Evolutionary conservation across 1,140 invertebrate genomes (phyloP), one percentile per base, ranked within the genome.

Genomic region (Eriocheir sinensis): DNA sequence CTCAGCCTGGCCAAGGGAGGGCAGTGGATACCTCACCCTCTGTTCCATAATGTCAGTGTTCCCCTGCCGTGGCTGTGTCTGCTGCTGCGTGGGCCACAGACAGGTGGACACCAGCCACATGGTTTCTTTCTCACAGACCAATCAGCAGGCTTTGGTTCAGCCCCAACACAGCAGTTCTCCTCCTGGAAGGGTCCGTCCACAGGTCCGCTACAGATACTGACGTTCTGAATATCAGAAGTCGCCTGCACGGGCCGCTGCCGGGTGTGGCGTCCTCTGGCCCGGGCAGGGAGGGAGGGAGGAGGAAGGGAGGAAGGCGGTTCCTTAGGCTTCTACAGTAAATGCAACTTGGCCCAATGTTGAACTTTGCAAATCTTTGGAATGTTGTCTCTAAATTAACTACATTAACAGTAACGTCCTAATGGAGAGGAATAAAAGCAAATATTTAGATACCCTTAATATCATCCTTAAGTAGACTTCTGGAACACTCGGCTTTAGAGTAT

Each of bases 201-300:
- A 79, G 48, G 38, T 34, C 30, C 60, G 34, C 21, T 80, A 34
- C 60, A 91, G 79, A 79, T 36, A 79, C 36, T 79, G 88, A 86
- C 38, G 41, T 89, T 89, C 92, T 93, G 92, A 93, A 93, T 93
- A 93, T 93, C 92, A 93, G 92, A 93, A 93, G 44, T 89, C 92
- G 60, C 60, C 27, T 72, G 60, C 27, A n/a, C 3, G 60, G n/a
- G 6, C 60, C 60, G n/a, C 2, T 72, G 60, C 21, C n/a, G n/a
- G n/a, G 27, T 72, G 60, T 72, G 21, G n/a, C n/a, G 60, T n/a
- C 12, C 60, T 72, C 60, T n/a, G 0, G 60, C 60, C 21, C 60
- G 21, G 27, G 12, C 21, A 72, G 60, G 60, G 60, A 72, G 21
- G 53, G 53, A 72, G 53, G 53, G 53, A 72, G 60, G 27, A n/a